Evolutionary conservation across 2,797 vertebrate genomes (phyloP).

Genomic region (Myripristis murdjan): DNA sequence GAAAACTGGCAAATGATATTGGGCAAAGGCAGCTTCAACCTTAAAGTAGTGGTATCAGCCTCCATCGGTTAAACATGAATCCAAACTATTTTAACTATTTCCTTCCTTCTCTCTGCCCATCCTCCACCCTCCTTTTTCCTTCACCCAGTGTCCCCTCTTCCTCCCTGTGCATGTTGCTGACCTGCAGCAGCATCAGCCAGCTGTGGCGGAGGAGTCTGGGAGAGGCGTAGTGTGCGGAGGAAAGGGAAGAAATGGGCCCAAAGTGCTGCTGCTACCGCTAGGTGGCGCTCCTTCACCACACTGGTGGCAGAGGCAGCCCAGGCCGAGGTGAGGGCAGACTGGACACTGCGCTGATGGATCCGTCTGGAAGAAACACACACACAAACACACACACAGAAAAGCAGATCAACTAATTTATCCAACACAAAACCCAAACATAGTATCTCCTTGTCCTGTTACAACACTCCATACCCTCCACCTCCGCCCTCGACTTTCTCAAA

Average conservation of each 20-base stretch:
- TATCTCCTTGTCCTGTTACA: slow-evolving; percentile 51
- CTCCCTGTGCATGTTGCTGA: slow-evolving; percentile 69
- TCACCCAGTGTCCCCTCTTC: neutral
- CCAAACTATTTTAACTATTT: neutral
- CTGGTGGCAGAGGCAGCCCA: slow-evolving; percentile 78
- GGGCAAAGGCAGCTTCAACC: neutral
- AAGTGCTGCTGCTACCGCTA: slow-evolving; percentile 91
- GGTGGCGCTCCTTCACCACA: slow-evolving; percentile 95
- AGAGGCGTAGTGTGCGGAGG: slow-evolving; percentile 92
- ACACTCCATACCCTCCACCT: slow-evolving; percentile 36
- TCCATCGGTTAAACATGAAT: slow-evolving; percentile 1
- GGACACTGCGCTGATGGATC: slow-evolving; percentile 87
- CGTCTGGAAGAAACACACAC: slow-evolving; percentile 83
- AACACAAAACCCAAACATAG: slow-evolving; percentile 58
- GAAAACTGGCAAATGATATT: no score
- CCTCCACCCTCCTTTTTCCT: neutral
- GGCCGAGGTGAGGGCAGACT: slow-evolving; percentile 71
- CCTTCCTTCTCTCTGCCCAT: neutral
- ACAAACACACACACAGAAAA: slow-evolving; percentile 41
- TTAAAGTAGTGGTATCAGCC: neutral
- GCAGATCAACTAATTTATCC: slow-evolving; percentile 69
- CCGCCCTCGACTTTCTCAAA: slow-evolving; percentile 65
- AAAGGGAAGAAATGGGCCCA: slow-evolving; percentile 97
- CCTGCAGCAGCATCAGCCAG: slow-evolving; percentile 96
- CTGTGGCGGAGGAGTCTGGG: slow-evolving; percentile 89